These are phyloP conservation scores for Selene dorsalis DNA, from an alignment of 2,797 vertebrate species.

Conservation along the genomic window DNA sequence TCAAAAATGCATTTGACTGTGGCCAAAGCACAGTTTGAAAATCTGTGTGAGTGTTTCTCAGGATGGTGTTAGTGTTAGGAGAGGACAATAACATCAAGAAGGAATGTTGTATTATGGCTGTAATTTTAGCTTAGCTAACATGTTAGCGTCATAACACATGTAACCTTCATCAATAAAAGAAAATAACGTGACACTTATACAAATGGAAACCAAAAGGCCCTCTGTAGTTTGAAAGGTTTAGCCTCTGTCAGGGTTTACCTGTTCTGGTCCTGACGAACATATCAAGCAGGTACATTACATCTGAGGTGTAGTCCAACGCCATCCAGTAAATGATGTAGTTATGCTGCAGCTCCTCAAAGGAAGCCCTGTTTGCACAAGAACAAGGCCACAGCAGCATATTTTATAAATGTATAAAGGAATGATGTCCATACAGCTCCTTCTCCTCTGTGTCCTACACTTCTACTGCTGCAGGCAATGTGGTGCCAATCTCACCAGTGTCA, in stretches of 20 bases:
- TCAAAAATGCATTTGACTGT: no score
- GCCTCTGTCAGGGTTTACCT: conserved; percentile 81
- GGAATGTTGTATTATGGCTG: no score
- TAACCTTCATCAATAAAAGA: no score
- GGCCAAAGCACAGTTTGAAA: no score
- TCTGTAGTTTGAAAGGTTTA: neutral
- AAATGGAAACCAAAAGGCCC: no score
- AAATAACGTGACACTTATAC: no score
- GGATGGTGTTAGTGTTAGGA: no score
- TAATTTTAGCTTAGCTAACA: no score
- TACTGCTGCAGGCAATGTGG: neutral
- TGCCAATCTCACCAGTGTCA: neutral
- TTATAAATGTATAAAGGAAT: neutral
- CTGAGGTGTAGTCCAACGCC: conserved; percentile 90
- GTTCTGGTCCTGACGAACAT: conserved; percentile 93
- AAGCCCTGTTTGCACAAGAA: conserved; percentile 85
- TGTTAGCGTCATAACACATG: no score
- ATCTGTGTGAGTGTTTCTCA: no score
- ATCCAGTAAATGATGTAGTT: conserved; percentile 89
- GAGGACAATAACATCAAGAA: no score
- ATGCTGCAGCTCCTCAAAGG: conserved; percentile 95
- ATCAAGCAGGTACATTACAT: conserved; percentile 91
- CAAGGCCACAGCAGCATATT: neutral
- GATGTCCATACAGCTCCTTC: neutral
- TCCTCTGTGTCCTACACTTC: no score